Percentiles rank a stretch among this genome's conserved stretches.
Evolutionary conservation across 2,888 invertebrate species (phyloP).

Genomic region (Hylaea fasciaria): DNA sequence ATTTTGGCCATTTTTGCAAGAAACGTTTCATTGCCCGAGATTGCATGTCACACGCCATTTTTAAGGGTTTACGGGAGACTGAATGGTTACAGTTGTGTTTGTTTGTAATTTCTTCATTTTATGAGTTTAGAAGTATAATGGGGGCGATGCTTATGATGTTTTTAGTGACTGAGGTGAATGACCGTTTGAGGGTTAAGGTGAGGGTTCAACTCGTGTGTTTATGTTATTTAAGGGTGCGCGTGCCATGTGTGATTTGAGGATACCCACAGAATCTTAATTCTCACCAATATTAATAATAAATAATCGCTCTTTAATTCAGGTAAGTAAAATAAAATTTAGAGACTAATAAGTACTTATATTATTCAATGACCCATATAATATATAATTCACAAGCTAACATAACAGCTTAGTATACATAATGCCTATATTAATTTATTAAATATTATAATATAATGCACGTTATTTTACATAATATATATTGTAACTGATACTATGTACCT

Average conservation of each 20-base stretch:
- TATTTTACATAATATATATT: no score
- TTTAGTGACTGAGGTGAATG: constrained; percentile 16
- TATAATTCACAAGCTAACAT: no score
- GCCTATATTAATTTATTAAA: no score
- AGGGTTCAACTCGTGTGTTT: not conserved
- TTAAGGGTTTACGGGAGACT: constrained; percentile 32
- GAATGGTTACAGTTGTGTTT: constrained; percentile 44
- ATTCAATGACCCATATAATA: no score
- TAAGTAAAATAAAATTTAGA: no score
- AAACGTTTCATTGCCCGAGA: constrained; percentile 47
- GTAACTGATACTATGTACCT: no score
- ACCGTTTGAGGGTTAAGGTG: constrained; percentile 18
- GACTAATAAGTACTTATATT: no score
- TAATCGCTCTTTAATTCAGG: no score
- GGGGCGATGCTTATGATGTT: constrained; percentile 26
- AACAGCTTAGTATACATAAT: no score
- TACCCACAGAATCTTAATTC: not conserved
- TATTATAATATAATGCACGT: no score
- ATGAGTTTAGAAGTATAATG: constrained; percentile 33
- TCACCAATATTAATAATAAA: no score
- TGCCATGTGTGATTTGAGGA: not conserved
- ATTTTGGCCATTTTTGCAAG: constrained; percentile 34
- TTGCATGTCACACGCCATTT: constrained; percentile 59
- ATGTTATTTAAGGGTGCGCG: not conserved
- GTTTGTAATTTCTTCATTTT: constrained; percentile 54